Evolutionary conservation across 2,888 invertebrate genomes (phyloP).

Genomic region (Himalopsyche tibetana): DNA sequence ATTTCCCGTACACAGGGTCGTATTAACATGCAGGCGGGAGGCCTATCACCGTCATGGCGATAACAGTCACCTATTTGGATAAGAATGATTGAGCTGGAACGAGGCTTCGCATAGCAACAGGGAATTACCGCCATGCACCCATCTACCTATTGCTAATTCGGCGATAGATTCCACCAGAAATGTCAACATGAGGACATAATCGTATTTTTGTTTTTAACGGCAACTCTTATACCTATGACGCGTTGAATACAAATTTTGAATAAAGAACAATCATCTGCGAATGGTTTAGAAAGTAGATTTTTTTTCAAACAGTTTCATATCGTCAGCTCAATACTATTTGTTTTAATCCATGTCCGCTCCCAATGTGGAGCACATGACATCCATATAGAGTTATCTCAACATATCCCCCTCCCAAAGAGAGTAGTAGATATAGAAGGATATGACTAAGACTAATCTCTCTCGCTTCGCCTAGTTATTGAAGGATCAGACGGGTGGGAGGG

Average conservation of each 20-base stretch:
- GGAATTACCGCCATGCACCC: constrained; percentile 53
- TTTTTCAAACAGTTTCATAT: no score
- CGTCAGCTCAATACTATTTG: no score
- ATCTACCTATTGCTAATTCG: not conserved
- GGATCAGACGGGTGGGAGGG: no score
- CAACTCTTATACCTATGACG: constrained; percentile 22
- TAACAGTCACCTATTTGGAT: constrained; percentile 62
- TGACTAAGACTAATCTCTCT: no score
- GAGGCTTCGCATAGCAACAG: constrained; percentile 59
- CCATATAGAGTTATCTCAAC: no score
- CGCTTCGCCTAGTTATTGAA: no score
- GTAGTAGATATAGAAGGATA: no score
- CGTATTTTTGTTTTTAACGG: constrained; percentile 1
- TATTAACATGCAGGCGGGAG: constrained; percentile 46
- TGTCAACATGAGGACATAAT: not conserved
- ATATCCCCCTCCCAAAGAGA: no score
- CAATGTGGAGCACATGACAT: no score
- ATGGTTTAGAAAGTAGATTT: no score
- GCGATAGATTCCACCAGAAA: not conserved
- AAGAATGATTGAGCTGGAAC: constrained; percentile 63
- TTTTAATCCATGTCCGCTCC: no score
- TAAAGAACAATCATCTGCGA: no score
- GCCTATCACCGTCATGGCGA: constrained; percentile 53
- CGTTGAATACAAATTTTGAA: not conserved
- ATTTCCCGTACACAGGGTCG: constrained; percentile 24